Base-by-base conservation (phyloP, 2,113 vertebrate species). In the Neogobius melanostomus region DNA sequence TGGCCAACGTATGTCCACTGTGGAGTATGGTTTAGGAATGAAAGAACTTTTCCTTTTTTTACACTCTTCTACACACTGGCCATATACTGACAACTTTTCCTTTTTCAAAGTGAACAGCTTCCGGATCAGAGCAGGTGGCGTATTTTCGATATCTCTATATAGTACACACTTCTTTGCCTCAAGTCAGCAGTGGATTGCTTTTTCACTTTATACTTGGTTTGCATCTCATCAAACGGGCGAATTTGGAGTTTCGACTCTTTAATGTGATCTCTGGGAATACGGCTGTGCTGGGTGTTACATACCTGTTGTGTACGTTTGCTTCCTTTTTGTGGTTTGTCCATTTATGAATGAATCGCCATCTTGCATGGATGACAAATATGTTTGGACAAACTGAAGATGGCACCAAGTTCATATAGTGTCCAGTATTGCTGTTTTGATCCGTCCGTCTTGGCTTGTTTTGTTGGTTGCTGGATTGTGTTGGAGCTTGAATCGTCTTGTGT, bases 401-500 rank as follows among this genome's bases (percentile, higher is more conserved):
- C 44, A 44, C 67, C 3, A 57, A 36, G 28, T 61, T 43, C 6
- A 43, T 44, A n/a, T 45, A 8, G 14, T 1, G 7, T 36, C 21
- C 54, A 36, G 10, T 15, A 2, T 9, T 16, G 7, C 36, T 60
- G 6, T 42, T 66, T 52, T 71, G 64, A 70, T 47, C 62, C 15
- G 28, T 28, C 66, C 14, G 15, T 46, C 48, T 50, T 52, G 45
- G 45, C 68, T 67, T 47, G 15, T 71, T 80, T 11, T 72, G 68
- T 75, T 76, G 80, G 69, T 76, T 62, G 43, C 71, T 76, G 69
- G 54, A 49, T 85, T 64, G 48, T 77, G 74, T 75, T 76, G 72
- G 68, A 5, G 74, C 72, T 70, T 64, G 68, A 79, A 82, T 86
- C 72, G 81, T 85, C 77, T 72, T 57, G 69, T 80, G 85, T 77